Percentiles rank a stretch among this genome's conserved stretches.
phyloP scores from a whole-genome alignment of 2,888 invertebrate genomes.

The Chirona hameri region DNA sequence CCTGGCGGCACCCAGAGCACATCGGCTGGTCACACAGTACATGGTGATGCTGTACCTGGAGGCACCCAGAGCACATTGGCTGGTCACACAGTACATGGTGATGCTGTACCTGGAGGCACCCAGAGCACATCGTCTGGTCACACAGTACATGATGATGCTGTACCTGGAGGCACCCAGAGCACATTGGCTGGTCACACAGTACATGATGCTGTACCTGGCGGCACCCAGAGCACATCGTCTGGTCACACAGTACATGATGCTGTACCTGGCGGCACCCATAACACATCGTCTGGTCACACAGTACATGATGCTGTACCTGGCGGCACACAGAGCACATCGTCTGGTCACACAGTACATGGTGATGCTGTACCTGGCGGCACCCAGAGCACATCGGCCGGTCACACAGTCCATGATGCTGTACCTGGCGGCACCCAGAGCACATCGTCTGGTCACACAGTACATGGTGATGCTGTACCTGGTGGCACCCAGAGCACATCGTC shows the following conservation, averaged over 20 bases:
- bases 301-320: constrained; percentile 65
- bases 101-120: constrained; percentile 59
- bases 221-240: not conserved
- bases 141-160: too few relatives aligned
- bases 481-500: constrained; percentile 22
- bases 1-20: constrained; percentile 48
- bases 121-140: not conserved
- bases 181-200: too few relatives aligned
- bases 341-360: too few relatives aligned
- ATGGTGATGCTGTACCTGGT: constrained; percentile 62
- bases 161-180: constrained; percentile 54
- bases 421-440: constrained; percentile 48
- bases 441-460: too few relatives aligned
- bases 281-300: not conserved
- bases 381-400: not conserved
- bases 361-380: constrained; percentile 58
- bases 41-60: constrained; percentile 62
- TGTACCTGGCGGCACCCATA: constrained; percentile 55
- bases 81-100: too few relatives aligned
- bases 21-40: too few relatives aligned
- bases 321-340: constrained; percentile 33
- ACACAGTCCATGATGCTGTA: constrained; percentile 67
- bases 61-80: constrained; percentile 23
- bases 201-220: constrained; percentile 63
- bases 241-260: constrained; percentile 61